Evolutionary conservation across 2,888 invertebrate species (phyloP).

Genomic region (Conomelus anceps): DNA sequence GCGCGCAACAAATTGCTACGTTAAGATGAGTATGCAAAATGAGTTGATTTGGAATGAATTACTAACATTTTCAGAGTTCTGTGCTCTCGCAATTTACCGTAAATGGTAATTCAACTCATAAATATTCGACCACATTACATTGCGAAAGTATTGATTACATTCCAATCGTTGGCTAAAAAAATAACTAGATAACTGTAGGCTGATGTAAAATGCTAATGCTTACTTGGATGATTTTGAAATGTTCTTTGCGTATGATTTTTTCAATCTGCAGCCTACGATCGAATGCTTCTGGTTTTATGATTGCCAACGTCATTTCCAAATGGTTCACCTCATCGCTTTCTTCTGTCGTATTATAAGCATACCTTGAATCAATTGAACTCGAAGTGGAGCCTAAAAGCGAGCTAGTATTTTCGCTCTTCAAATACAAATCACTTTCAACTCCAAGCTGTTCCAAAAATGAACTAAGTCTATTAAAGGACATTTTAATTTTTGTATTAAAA

Average conservation of each 20-base stretch:
- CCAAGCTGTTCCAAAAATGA: not conserved
- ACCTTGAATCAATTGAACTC: not conserved
- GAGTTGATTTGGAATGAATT: no score
- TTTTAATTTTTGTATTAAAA: not conserved
- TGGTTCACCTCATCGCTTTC: not conserved
- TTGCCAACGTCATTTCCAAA: not conserved
- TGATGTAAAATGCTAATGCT: no score
- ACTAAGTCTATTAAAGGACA: not conserved
- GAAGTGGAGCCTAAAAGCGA: not conserved
- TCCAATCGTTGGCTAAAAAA: no score
- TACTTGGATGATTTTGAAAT: not conserved
- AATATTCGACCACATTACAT: no score
- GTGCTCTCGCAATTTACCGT: no score
- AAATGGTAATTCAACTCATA: no score
- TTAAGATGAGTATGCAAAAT: no score
- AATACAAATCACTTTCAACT: not conserved
- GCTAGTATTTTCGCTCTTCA: not conserved
- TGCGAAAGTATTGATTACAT: no score
- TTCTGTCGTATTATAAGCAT: not conserved
- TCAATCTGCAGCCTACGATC: not conserved
- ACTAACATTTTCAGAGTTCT: no score
- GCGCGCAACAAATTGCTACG: no score
- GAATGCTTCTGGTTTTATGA: not conserved
- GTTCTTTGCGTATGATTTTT: not conserved
- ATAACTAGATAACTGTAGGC: no score